A percentile compares a stretch with the other conserved stretches of the same genome.
Conservation (phyloP, 2,888 invertebrate species). For the Prosopocoilus inquinatus region DNA sequence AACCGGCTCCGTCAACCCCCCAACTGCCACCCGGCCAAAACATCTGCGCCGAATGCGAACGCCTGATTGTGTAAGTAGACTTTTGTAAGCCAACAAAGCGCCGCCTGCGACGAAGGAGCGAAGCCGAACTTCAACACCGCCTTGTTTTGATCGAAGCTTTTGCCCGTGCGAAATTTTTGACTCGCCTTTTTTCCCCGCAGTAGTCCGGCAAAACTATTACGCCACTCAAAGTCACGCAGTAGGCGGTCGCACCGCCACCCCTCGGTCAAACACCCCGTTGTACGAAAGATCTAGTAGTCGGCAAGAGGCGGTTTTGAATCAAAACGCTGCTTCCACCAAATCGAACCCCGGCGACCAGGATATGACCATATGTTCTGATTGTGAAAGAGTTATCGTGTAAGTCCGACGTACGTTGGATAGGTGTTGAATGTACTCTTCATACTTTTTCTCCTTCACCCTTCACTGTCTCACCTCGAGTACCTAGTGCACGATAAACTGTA, state of each 20-base stretch:
- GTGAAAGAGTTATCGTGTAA: slow-evolving; percentile 87
- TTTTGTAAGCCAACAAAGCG: slow-evolving; percentile 4
- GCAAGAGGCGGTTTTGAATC: slow-evolving; percentile 30
- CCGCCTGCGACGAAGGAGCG: neutral
- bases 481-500: neutral
- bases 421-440: slow-evolving; percentile 30
- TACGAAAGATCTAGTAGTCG: slow-evolving; percentile 40
- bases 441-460: slow-evolving; percentile 3
- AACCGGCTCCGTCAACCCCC: slow-evolving; percentile 62
- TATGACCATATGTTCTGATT: slow-evolving; percentile 74
- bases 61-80: slow-evolving; percentile 92
- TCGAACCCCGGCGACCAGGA: slow-evolving; percentile 48
- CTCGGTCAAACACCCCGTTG: slow-evolving; percentile 58
- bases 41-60: slow-evolving; percentile 95
- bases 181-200: slow-evolving; percentile 26
- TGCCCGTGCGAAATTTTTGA: no score
- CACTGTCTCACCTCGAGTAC: neutral
- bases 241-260: slow-evolving; percentile 61
- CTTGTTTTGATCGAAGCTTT: no score
- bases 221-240: slow-evolving; percentile 77
- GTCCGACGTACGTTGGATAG: slow-evolving; percentile 50
- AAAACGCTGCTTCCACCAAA: slow-evolving; percentile 43
- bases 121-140: neutral
- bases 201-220: slow-evolving; percentile 61
- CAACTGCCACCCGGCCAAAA: slow-evolving; percentile 85